These are phyloP conservation scores for Antheraea yamamai DNA, from an alignment of 2,888 invertebrate genomes.

Conservation along the genomic window DNA sequence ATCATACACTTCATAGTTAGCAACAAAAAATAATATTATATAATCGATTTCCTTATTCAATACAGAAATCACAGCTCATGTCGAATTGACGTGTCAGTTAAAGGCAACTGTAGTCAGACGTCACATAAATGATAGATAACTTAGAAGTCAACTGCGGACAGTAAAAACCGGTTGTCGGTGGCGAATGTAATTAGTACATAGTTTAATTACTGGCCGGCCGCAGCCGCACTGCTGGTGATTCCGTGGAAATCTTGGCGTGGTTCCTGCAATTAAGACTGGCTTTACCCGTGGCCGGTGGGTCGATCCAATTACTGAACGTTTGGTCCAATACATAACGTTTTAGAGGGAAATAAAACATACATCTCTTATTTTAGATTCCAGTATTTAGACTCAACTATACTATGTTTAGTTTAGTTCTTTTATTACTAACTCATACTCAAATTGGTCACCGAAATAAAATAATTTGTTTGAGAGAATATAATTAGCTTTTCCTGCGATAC, in stretches of 20 bases:
- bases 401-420: background rate
- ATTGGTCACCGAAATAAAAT: background rate
- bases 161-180: slow-evolving; percentile 64
- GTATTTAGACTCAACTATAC: background rate
- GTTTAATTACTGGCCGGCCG: slow-evolving; percentile 65
- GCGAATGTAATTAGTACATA: slow-evolving; percentile 74
- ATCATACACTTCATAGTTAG: too few species aligned
- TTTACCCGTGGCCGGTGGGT: slow-evolving; percentile 59
- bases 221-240: slow-evolving; percentile 57
- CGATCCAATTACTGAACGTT: slow-evolving; percentile 63
- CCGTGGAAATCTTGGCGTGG: slow-evolving; percentile 70
- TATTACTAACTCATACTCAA: background rate
- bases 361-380: background rate
- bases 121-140: background rate
- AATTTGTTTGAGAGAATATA: too few species aligned
- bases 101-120: background rate
- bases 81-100: background rate
- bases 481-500: too few species aligned
- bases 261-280: slow-evolving; percentile 70
- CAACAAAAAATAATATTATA: too few species aligned
- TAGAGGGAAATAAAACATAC: background rate
- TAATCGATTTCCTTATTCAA: too few species aligned
- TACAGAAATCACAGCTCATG: background rate
- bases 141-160: slow-evolving; percentile 35
- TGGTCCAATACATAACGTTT: slow-evolving; percentile 33